phyloP scores from a whole-genome alignment of 2,113 vertebrate species.

The Sander vitreus region DNA sequence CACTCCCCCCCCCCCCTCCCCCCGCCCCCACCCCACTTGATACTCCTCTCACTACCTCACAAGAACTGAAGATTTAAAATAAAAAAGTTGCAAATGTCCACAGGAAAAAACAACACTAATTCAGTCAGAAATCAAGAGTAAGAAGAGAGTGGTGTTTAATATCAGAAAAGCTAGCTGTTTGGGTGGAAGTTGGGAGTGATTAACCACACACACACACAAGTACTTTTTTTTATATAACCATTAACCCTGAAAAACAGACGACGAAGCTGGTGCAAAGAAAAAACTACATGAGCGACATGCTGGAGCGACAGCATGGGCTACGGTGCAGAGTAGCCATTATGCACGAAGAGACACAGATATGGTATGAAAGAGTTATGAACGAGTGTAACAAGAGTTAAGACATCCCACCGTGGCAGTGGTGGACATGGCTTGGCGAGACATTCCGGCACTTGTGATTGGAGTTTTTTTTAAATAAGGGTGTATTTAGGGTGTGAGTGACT shows the following conservation, averaged over 20 bases:
- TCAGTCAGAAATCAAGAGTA: slow-evolving; percentile 75
- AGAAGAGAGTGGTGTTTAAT: slow-evolving; percentile 69
- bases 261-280: slow-evolving; percentile 74
- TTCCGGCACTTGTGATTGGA: slow-evolving; percentile 86
- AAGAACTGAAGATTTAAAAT: slow-evolving; percentile 62
- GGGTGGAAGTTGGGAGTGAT: slow-evolving; percentile 67
- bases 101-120: slow-evolving; percentile 73
- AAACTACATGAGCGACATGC: slow-evolving; percentile 48
- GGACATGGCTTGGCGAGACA: slow-evolving; percentile 83
- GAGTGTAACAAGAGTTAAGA: slow-evolving; percentile 80
- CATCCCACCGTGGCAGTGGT: slow-evolving; percentile 72
- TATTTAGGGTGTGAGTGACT: slow-evolving; percentile 63
- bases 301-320: slow-evolving; percentile 46
- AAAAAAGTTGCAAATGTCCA: slow-evolving; percentile 72
- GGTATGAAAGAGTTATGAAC: slow-evolving; percentile 57
- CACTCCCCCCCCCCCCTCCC: too few relatives aligned
- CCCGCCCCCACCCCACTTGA: background rate
- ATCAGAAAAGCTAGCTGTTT: slow-evolving; percentile 70
- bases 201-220: slow-evolving; percentile 45
- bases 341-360: slow-evolving; percentile 46
- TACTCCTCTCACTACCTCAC: slow-evolving; percentile 63
- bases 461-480: slow-evolving; percentile 65
- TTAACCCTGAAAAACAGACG: slow-evolving; percentile 66
- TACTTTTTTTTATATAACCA: slow-evolving; percentile 57
- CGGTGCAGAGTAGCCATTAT: slow-evolving; percentile 49